Evolutionary conservation across 1,140 invertebrate genomes (phyloP).

Genomic region (Pentalonia nigronervosa): DNA sequence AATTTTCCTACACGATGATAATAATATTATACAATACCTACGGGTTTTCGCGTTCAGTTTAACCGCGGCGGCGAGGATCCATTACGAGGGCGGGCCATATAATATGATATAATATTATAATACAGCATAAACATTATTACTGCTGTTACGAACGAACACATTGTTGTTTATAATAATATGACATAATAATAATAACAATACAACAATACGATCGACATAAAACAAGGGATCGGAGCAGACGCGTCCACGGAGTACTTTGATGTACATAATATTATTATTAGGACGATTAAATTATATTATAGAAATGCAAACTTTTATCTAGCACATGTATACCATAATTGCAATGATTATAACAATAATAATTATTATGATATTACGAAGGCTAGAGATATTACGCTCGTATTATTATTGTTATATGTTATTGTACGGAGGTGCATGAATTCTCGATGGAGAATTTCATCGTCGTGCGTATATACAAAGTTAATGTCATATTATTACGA

Average conservation of each 20-base stretch:
- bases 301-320: not conserved
- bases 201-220: not conserved
- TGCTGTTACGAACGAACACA: not conserved
- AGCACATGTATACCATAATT: not conserved
- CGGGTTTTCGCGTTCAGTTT: not conserved
- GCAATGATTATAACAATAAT: not conserved
- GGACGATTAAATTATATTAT: too few species aligned
- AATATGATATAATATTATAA: not conserved
- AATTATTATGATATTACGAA: not conserved
- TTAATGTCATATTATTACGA: conserved; percentile 31
- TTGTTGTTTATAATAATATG: not conserved
- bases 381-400: not conserved
- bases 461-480: not conserved
- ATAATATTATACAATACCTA: not conserved
- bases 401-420: not conserved
- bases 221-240: not conserved
- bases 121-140: not conserved
- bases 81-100: not conserved
- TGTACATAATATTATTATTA: not conserved
- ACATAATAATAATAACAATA: not conserved
- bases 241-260: not conserved
- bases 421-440: not conserved
- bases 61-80: not conserved
- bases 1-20: not conserved
- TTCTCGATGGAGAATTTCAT: not conserved